Evolutionary conservation across 2,888 invertebrate species (phyloP).

Genomic region (Gryllus longicercus): DNA sequence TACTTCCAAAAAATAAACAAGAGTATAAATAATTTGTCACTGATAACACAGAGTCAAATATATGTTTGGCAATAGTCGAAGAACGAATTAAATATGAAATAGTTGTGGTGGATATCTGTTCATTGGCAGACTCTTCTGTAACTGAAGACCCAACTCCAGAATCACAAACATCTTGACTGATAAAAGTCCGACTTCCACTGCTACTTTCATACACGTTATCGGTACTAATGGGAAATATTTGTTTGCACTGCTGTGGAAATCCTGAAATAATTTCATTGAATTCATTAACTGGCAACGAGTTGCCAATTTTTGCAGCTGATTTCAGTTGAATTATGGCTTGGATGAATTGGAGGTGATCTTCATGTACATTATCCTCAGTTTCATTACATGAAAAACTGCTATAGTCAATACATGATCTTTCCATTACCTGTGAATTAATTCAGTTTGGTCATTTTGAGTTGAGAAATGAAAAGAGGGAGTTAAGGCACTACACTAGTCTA

Average conservation of each 20-base stretch:
- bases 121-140: background rate
- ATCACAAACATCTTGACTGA: background rate
- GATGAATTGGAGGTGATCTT: slow-evolving; percentile 27
- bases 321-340: slow-evolving; percentile 28
- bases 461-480: background rate
- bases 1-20: background rate
- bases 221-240: background rate
- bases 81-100: slow-evolving; percentile 25
- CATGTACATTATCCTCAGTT: background rate
- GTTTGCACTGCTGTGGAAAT: background rate
- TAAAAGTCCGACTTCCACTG: background rate
- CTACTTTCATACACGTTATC: background rate
- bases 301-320: slow-evolving; percentile 18
- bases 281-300: background rate
- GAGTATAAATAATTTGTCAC: slow-evolving; percentile 22
- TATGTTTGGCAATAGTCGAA: slow-evolving; percentile 1
- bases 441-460: too few relatives aligned
- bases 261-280: slow-evolving; percentile 21
- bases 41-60: slow-evolving; percentile 20
- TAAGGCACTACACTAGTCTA: too few relatives aligned
- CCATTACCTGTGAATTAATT: too few relatives aligned
- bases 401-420: background rate
- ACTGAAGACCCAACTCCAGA: background rate
- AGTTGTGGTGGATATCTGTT: slow-evolving; percentile 11
- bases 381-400: background rate